Evolutionary conservation across 2,888 invertebrate genomes (phyloP), one percentile per base, ranked within the genome.

Genomic region (Phalera bucephala): DNA sequence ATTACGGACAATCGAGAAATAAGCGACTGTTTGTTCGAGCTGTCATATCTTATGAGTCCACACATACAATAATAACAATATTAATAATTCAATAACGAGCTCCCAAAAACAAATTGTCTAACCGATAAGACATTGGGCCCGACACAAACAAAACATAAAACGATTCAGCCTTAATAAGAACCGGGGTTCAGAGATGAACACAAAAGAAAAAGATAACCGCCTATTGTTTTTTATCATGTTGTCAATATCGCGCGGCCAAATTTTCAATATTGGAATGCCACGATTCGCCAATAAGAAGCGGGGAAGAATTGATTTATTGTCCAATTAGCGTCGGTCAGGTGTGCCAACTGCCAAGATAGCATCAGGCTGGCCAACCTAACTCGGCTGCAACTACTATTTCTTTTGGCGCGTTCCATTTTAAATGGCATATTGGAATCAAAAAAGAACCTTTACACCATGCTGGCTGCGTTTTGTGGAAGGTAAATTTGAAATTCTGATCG

Each of bases 241-340:
- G 88, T 88, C 88, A 89, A 88, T 87, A 88, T 88, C 86, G 80
- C 82, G 84, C 87, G 87, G 87, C 88, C 88, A 88, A 89, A 89
- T 89, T 88, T 89, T 87, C 87, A 83, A 89, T 88, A 89, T 89
- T 87, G 88, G 88, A 89, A 89, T 86, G 88, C 86, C 80, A 80
- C 83, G 85, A 87, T 87, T 80, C 87, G 83, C 88, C 88, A 89
- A 89, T 88, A 89, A 89, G 87, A 89, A 88, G 84, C 86, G 80
- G 80, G 80, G 79, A 83, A 87, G 88, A 88, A 89, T 90, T 90
- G 90, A 90, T 89, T 89, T 89, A 90, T 90, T 90, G 88, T 87
- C 88, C 90, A 90, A 90, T 90, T 90, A 89, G 88, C 84, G 88
- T 89, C 85, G 86, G 87, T 89, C 90, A 88, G 87, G 88, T 87